Base-by-base conservation (phyloP, 2,113 vertebrate species). In the Taurulus bubalis region DNA sequence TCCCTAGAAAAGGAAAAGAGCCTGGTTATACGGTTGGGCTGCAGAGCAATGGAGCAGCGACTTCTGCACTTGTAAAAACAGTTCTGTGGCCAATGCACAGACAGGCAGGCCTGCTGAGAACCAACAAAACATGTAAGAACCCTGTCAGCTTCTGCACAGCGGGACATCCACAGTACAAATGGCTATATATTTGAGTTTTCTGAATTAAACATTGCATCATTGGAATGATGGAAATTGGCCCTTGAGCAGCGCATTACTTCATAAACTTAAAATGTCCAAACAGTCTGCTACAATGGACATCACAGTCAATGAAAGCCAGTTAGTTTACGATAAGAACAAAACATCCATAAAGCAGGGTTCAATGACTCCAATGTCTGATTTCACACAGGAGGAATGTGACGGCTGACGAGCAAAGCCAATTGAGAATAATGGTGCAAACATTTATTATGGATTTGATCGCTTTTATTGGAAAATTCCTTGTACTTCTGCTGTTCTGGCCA, bases 41-140 rank as follows among this genome's bases (percentile, higher is more conserved):
- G 90, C 92, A 92, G 89, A 90, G 92, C 92, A 94, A 94, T 94
- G 92, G 91, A 94, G 92, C 94, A 93, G 91, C 0, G 66, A 92
- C 88, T 92, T 87, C 66, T 90, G 85, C 92, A 94, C 93, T 95
- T 94, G 93, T 94, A 93, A 93, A 95, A 94, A 94, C 94, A 94
- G 87, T 88, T 85, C 76, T 90, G 91, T 70, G 87, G 92, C 90
- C 89, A 90, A 79, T 18, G 81, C 87, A 79, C 89, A 93, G 89
- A 59, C 86, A 85, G 76, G 79, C 58, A 18, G 55, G 28, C 86
- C 80, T 73, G 85, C 85, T 84, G 85, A 90, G 88, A 93, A 85
- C 69, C 86, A 85, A 65, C 59, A 30, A 71, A 87, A 89, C 85
- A 77, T 71, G 76, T 45, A 81, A 82, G 78, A 89, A 66, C 68